Conservation (phyloP, 2,797 vertebrate genomes). For the Alauda arvensis region DNA sequence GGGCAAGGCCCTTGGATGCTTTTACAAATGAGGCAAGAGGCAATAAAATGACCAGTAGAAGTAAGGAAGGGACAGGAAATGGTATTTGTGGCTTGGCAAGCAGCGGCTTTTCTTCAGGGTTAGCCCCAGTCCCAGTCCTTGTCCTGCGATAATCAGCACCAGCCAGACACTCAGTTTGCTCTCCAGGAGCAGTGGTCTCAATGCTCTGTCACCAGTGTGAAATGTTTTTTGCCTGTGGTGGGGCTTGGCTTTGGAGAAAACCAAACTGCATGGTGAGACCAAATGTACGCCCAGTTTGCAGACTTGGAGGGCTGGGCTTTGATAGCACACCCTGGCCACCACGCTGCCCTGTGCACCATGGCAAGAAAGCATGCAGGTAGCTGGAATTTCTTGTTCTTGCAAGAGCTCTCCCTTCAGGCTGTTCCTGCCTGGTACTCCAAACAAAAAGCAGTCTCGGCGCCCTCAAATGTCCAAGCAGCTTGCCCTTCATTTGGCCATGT, state of each 20-base stretch:
- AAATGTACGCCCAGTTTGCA: fast-evolving
- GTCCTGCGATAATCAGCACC: neutral
- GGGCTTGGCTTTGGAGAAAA: neutral
- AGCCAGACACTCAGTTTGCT: neutral
- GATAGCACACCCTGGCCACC: neutral
- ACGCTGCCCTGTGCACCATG: fast-evolving
- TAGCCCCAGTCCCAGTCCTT: neutral
- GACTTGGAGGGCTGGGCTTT: neutral
- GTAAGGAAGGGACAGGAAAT: neutral
- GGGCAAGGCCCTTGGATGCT: neutral
- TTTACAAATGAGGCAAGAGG: neutral
- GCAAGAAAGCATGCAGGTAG: neutral
- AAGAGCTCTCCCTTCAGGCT: neutral
- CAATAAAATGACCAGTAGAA: neutral
- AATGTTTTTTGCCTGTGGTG: neutral
- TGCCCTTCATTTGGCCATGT: fast-evolving
- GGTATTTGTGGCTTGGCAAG: neutral
- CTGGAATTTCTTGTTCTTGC: neutral
- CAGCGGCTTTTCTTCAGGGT: neutral
- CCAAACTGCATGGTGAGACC: fast-evolving
- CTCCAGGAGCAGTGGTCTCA: neutral
- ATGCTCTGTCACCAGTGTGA: neutral
- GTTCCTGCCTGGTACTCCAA: neutral
- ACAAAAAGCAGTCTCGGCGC: neutral
- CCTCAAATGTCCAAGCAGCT: neutral